These are phyloP conservation scores for human DNA, from an alignment of 2,113 vertebrate genomes.

Conservation along the genomic window DNA sequence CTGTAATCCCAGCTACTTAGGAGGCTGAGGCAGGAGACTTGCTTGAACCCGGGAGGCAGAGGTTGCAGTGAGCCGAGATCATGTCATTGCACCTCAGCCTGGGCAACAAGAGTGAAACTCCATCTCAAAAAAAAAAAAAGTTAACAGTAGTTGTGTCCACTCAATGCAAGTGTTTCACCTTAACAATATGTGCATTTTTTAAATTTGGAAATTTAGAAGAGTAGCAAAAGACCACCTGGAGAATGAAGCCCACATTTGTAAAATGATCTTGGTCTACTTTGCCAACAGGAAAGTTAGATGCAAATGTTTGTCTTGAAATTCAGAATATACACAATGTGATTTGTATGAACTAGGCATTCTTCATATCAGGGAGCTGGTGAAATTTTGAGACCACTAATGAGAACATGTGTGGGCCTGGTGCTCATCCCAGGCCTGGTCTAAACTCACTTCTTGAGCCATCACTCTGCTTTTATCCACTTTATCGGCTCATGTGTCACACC, in stretches of 20 bases:
- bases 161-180: not conserved
- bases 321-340: not conserved
- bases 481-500: not conserved
- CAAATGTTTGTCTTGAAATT: not conserved
- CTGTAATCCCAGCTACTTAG: too few species aligned
- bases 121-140: not conserved
- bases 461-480: not conserved
- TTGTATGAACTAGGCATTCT: not conserved
- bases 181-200: not conserved
- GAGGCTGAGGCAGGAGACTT: too few species aligned
- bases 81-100: too few species aligned
- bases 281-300: not conserved
- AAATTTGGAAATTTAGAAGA: conserved; percentile 28
- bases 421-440: not conserved
- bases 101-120: too few species aligned
- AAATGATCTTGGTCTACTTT: not conserved
- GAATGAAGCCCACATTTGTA: not conserved
- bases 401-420: not conserved
- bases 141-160: not conserved
- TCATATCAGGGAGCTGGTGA: not conserved
- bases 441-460: not conserved
- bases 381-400: not conserved
- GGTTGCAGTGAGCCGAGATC: too few species aligned
- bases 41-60: too few species aligned
- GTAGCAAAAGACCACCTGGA: not conserved